Base-by-base conservation (phyloP, 2,888 invertebrate genomes). In the Drosophila falleni region DNA sequence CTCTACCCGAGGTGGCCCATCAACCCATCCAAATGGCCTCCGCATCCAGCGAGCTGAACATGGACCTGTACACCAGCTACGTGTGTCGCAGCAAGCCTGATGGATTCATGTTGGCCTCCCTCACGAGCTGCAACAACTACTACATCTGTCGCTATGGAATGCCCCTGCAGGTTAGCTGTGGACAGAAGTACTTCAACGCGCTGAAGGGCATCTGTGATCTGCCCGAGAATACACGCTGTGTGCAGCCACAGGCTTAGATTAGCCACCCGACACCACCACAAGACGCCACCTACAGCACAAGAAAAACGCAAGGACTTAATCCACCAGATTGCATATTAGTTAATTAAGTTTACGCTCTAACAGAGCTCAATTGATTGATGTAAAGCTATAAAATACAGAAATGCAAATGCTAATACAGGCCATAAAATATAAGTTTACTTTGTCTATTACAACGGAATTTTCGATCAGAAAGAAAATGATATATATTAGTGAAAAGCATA, bases 141-240 rank as follows among this genome's bases (percentile, higher is more conserved):
- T 91, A 86, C 35, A 78, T 90, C 65, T 91, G 91, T 42, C 87
- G 78, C 33, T 81, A 84, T 16, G 86, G 81, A 10, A 61, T 71
- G 13, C 84, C 91, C 0, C 47, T 90, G 19, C 67, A 61, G 44
- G 78, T 82, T 0, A 90, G 80, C 67, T 91, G 91, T 58, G 91
- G 91, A 13, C 16, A 67, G 1, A 82, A 86, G 41, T 87, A 90
- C 75, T 91, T 90, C 74, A 91, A 91, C 23, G 84, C 85, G 0
- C 39, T 87, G 41, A 90, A 83, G 64, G 91, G 91, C 31, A 78
- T 79, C 47, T 91, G 91, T 61, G 91, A 91, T 80, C 71, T 87
- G 58, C 91, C 91, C 5, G 79, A 90, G 63, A 91, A 91, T 33
- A 90, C 89, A 5, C 71, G 78, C 8, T 90, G 90, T 50, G 71